These are phyloP conservation scores for Lynx canadensis DNA, from an alignment of 2,113 vertebrate species.

Conservation along the genomic window DNA sequence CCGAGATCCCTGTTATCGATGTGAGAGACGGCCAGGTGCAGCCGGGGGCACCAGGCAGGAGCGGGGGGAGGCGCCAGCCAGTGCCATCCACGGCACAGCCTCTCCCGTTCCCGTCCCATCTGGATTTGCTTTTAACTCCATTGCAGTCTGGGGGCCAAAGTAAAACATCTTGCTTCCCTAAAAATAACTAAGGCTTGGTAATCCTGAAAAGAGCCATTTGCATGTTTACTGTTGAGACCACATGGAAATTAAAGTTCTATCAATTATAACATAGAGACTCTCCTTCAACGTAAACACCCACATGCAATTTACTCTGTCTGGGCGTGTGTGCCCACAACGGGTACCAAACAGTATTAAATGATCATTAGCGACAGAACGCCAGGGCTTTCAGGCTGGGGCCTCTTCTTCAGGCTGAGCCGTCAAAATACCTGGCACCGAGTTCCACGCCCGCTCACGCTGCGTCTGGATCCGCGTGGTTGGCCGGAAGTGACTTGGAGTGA, in stretches of 20 bases:
- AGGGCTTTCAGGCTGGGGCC: neutral
- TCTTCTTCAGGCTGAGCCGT: neutral
- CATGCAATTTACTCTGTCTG: neutral
- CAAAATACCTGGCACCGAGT: neutral
- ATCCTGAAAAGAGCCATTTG: neutral
- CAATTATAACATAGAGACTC: neutral
- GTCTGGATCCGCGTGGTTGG: fast-evolving
- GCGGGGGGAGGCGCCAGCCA: fast-evolving
- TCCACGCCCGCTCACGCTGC: fast-evolving
- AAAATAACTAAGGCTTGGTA: neutral
- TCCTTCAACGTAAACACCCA: slow-evolving; percentile 36
- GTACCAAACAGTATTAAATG: neutral
- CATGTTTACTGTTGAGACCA: neutral
- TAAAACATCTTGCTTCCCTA: neutral
- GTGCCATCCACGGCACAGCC: fast-evolving
- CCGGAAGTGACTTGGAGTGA: fast-evolving
- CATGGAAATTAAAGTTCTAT: slow-evolving; percentile 4
- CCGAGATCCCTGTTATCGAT: fast-evolving
- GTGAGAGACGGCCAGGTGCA: neutral
- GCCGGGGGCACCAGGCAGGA: fast-evolving
- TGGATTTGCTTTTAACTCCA: neutral
- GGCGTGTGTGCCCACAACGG: neutral
- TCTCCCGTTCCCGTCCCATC: neutral
- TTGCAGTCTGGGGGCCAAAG: slow-evolving; percentile 4
- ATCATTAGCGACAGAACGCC: neutral